A percentile compares a stretch with the other conserved stretches of the same genome.
Conservation (phyloP, 2,888 invertebrate species). For the Tiliacea aurago region DNA sequence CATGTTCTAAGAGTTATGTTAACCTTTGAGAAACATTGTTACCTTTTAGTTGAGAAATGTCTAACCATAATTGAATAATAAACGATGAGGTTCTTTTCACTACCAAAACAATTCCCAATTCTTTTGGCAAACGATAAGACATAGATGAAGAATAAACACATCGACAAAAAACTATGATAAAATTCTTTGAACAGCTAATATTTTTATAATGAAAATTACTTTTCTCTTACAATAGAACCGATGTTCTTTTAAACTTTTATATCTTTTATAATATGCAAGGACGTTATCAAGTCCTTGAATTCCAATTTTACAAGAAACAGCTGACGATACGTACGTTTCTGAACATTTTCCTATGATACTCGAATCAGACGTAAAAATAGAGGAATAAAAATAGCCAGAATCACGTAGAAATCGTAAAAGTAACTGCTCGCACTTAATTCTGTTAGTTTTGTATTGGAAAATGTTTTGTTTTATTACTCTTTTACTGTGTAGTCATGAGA, state of each 20-base stretch:
- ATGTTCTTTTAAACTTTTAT: constrained; percentile 12
- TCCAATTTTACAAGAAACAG: constrained; percentile 9
- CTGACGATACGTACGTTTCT: constrained; percentile 2
- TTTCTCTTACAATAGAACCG: constrained; percentile 1
- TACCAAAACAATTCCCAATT: background rate
- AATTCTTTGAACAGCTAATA: constrained; percentile 26
- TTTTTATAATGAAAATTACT: constrained; percentile 23
- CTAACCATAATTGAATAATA: background rate
- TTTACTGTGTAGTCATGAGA: background rate
- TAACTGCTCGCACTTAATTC: constrained; percentile 19
- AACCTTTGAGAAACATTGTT: background rate
- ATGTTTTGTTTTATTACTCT: constrained; percentile 12
- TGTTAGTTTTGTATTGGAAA: constrained; percentile 24
- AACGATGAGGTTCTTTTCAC: background rate
- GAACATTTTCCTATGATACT: constrained; percentile 13
- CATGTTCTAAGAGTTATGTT: background rate
- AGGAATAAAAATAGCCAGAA: constrained; percentile 47
- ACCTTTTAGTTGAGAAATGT: background rate
- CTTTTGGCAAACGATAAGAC: background rate
- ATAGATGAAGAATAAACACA: constrained; percentile 35
- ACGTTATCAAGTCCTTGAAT: constrained; percentile 9
- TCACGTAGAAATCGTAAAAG: constrained; percentile 38
- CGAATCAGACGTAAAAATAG: constrained; percentile 45
- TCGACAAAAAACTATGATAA: background rate
- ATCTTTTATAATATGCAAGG: constrained; percentile 13